Conservation (phyloP, 2,113 vertebrate species). For the Nanorana parkeri region DNA sequence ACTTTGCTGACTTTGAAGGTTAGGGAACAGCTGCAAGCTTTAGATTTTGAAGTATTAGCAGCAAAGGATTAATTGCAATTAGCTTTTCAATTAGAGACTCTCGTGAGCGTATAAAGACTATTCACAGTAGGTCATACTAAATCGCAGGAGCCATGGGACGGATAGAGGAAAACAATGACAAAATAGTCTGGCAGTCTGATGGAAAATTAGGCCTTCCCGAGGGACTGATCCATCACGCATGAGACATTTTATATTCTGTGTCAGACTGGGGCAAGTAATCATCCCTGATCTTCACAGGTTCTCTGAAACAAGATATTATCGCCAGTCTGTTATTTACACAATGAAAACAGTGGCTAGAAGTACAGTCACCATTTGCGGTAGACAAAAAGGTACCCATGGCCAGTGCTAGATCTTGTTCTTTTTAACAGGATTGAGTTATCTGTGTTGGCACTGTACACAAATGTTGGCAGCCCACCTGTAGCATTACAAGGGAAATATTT, state of each 20-base stretch:
- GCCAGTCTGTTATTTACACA: not conserved
- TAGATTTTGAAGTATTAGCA: slow-evolving; percentile 29
- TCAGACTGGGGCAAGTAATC: not conserved
- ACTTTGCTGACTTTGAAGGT: slow-evolving; percentile 25
- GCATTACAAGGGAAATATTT: too few species aligned
- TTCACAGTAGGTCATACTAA: slow-evolving; percentile 39
- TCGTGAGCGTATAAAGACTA: slow-evolving; percentile 21
- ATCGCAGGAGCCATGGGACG: slow-evolving; percentile 47
- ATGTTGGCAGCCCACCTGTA: too few species aligned
- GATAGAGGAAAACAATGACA: slow-evolving; percentile 40
- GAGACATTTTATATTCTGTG: slow-evolving; percentile 25
- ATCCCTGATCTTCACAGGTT: slow-evolving; percentile 18
- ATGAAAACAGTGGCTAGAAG: not conserved
- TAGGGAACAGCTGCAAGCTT: slow-evolving; percentile 44
- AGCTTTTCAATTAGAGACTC: slow-evolving; percentile 47
- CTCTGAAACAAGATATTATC: slow-evolving; percentile 9
- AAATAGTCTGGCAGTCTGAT: slow-evolving; percentile 32
- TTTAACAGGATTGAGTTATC: too few species aligned
- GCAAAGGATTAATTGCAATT: slow-evolving; percentile 56
- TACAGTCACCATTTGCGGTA: not conserved
- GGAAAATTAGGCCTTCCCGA: slow-evolving; percentile 11
- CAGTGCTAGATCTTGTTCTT: not conserved
- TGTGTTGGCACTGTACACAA: too few species aligned
- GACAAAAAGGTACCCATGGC: not conserved
- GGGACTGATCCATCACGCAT: slow-evolving; percentile 43